Evolutionary conservation across 2,113 vertebrate genomes (phyloP).

Genomic region (Pedetes capensis): DNA sequence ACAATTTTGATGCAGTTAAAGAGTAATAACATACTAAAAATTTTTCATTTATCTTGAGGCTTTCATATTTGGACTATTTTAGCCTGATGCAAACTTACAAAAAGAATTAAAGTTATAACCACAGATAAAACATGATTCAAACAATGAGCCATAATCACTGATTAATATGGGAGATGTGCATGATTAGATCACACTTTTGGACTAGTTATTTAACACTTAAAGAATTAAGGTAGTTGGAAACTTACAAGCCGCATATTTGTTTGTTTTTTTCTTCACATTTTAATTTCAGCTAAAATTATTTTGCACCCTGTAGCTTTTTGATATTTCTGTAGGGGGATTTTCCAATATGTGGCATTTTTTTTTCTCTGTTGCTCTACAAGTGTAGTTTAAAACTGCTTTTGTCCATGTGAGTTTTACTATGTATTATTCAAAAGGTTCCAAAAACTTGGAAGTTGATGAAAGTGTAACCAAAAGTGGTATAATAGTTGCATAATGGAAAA

Average conservation of each 20-base stretch:
- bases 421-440: too few relatives aligned
- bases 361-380: not conserved
- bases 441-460: too few relatives aligned
- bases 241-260: not conserved
- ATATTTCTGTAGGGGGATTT: constrained; percentile 30
- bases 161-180: not conserved
- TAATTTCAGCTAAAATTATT: constrained; percentile 37
- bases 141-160: not conserved
- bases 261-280: constrained; percentile 16
- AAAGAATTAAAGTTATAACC: not conserved
- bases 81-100: not conserved
- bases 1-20: not conserved
- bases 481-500: too few relatives aligned
- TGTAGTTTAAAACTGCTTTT: not conserved
- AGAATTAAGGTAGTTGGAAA: constrained; percentile 38
- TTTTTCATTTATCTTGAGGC: not conserved
- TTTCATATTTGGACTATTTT: not conserved
- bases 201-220: not conserved
- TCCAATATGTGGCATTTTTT: not conserved
- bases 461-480: too few relatives aligned
- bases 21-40: not conserved
- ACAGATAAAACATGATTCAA: not conserved
- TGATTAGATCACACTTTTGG: not conserved
- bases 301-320: not conserved
- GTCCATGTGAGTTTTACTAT: too few relatives aligned